Evolutionary conservation across 1,140 invertebrate species (phyloP).

Genomic region (Planococcus citri): DNA sequence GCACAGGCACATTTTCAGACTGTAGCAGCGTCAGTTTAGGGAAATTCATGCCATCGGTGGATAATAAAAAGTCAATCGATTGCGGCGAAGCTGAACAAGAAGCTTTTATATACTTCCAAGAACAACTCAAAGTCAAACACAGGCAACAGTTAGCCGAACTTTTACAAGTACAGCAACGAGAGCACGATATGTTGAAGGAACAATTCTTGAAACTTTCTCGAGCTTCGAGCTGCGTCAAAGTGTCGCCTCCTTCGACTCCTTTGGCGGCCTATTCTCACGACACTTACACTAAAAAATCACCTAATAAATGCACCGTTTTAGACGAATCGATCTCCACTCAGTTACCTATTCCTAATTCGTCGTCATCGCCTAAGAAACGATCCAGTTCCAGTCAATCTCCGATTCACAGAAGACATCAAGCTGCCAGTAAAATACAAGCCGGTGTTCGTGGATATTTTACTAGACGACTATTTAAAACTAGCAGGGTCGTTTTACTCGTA

Average conservation of each 20-base stretch:
- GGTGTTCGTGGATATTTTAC: constrained; percentile 24
- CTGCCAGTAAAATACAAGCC: constrained; percentile 23
- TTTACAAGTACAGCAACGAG: neutral
- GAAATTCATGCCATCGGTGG: neutral
- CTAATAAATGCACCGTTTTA: neutral
- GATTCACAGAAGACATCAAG: constrained; percentile 5
- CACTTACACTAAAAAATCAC: neutral
- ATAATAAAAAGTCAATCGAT: neutral
- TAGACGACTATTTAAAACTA: constrained; percentile 24
- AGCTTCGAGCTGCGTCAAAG: neutral
- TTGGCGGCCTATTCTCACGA: neutral
- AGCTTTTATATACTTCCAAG: neutral
- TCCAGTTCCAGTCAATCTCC: neutral
- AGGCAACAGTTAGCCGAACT: neutral
- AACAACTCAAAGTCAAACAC: neutral
- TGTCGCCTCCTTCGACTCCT: neutral
- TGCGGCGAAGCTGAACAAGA: neutral
- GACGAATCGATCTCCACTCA: neutral
- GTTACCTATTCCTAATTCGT: neutral
- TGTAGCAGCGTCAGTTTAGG: constrained; percentile 4
- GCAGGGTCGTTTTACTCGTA: constrained; percentile 24
- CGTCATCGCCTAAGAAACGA: neutral
- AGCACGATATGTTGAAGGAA: constrained; percentile 1
- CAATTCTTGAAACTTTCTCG: neutral
- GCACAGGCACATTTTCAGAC: neutral